Evolutionary conservation across 2,797 vertebrate species (phyloP), one percentile per base, ranked within the genome.

Genomic region (Hydrophis major): DNA sequence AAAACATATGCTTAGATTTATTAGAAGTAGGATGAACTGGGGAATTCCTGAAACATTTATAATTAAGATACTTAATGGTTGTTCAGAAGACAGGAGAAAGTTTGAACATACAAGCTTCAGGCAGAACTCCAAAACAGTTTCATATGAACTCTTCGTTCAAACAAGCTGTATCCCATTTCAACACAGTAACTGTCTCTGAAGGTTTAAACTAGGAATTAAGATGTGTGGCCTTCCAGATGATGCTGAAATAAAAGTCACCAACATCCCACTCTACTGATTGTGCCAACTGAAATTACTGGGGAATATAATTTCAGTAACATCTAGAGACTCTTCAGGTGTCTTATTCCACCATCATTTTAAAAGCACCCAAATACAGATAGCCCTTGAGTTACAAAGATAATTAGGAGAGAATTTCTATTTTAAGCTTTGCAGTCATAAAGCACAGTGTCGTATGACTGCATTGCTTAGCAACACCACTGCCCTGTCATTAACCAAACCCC

Each of bases 41-140:
- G 89, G 14, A 50, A 91, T 89, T 95, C 88, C 57, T 89, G 57
- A 91, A 94, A 22, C 22, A 94, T 13, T 87, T 66, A 69, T 92
- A 94, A 86, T 37, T 56, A 94, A 91, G 61, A 86, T 90, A 88
- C 93, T 93, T 28, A 42, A 60, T 20, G 4, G 20, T 13, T 87
- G 22, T 16, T 57, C 27, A 61, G 11, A 87, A 87, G 42, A 86
- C 2, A 55, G 89, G 89, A 25, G n/a, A 88, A 60, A 42, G 18
- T 87, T 69, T 87, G 59, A 88, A 47, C 28, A 14, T 83, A 55
- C n/a, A 53, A 13, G 78, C 42, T 86, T 91, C 28, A 63, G 32
- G 16, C 27, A 63, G 27, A 83, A 59, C 10, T 32, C 50, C 28
- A 56, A 56, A 87, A 32, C 53, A 89, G 28, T 42, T 89, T 83